Evolutionary conservation across 2,888 invertebrate genomes (phyloP), one percentile per base, ranked within the genome.

Genomic region (Cephus pulcher): DNA sequence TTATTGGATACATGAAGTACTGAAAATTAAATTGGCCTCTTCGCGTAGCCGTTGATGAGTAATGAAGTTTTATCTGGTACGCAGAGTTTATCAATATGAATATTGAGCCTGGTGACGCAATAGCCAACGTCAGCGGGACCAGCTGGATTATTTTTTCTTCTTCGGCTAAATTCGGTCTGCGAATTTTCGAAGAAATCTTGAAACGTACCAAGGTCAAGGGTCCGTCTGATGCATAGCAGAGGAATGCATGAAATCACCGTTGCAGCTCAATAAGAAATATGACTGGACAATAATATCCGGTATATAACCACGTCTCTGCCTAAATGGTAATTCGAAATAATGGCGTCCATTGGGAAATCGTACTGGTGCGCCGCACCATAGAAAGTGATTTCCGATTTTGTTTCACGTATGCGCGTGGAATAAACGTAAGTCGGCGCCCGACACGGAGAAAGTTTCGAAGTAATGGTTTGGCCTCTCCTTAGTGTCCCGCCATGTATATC

Each of bases 401-500:
- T 80, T 80, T 40, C 73, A 32, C 71, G 77, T 79, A 77, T 78
- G 76, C 74, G 74, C 77, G 71, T 34, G 32, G 71, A 71, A 71
- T 71, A 71, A 34, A 34, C 32, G 71, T 71, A 34, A 11, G 33
- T 71, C 71, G 71, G 71, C 71, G 71, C 23, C 71, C 71, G 71
- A 74, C 75, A 56, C 37, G 80, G 82, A 79, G 82, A 82, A 82
- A 82, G 82, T 82, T 80, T 77, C 80, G 78, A 78, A 79, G 71
- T 32, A 32, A 30, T 23, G 34, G 71, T 56, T 23, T 9, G 40
- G 56, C 56, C 56, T 56, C 56, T 23, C 56, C 56, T 56, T 9
- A 56, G 56, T 56, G 56, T 56, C 56, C 56, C 56, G 56, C 2
- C 56, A 2, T 56, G 56, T 56, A 56, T 23, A 23, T 56, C 23